phyloP scores from a whole-genome alignment of 2,797 vertebrate genomes.

The Lepilemur ruficaudatus region DNA sequence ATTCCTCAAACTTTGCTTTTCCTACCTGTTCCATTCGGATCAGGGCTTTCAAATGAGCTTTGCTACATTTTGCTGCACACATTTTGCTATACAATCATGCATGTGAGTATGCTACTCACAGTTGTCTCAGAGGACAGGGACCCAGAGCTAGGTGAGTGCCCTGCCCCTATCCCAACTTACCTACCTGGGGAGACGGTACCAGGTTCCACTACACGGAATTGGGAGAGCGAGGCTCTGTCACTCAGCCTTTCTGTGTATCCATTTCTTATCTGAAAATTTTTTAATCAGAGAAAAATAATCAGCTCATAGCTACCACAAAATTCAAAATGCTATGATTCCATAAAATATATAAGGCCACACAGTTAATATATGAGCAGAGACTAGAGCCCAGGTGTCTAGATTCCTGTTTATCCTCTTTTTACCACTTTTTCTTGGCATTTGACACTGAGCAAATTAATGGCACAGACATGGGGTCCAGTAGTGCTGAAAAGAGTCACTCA shows the following conservation, averaged over 20 bases:
- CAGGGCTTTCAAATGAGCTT: background rate
- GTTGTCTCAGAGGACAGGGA: background rate
- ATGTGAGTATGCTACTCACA: background rate
- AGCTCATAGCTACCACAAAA: background rate
- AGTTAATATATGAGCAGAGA: background rate
- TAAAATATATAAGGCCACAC: background rate
- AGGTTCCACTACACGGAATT: fast-evolving
- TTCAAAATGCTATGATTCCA: background rate
- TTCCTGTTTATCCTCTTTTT: background rate
- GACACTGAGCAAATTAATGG: background rate
- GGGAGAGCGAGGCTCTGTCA: background rate
- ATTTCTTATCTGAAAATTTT: background rate
- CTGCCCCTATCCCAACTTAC: background rate
- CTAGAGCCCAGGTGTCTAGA: background rate
- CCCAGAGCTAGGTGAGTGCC: background rate
- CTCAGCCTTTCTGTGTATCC: background rate
- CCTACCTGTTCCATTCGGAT: background rate
- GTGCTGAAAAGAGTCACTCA: background rate
- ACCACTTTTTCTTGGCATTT: background rate
- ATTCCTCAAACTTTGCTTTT: background rate
- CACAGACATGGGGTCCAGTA: background rate
- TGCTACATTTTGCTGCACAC: background rate
- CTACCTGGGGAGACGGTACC: too few species aligned
- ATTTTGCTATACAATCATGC: background rate
- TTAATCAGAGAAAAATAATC: background rate